Evolutionary conservation across 2,113 vertebrate genomes (phyloP), one percentile per base, ranked within the genome.

Genomic region (Mustela lutreola): DNA sequence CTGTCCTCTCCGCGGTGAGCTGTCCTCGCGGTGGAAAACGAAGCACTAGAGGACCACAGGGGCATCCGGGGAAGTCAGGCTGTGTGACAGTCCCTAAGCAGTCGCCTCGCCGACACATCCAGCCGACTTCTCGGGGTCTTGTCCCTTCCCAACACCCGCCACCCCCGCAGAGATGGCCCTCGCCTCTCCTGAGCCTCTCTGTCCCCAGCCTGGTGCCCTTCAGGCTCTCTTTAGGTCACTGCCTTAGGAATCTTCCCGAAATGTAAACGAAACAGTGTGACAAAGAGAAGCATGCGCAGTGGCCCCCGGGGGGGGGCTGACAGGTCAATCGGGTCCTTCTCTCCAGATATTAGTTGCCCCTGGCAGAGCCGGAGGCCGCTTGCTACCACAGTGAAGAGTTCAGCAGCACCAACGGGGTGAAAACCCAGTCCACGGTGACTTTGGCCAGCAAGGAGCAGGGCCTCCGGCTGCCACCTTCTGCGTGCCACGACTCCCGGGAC

Each of bases 121-220:
- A 2, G 5, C 3, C 14, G 14, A 7, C 1, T 0, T 8, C 79
- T 19, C 21, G 0, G 5, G 0, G 5, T 0, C 2, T 8, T 8
- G 28, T 31, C 18, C n/a, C n/a, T 2, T 53, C 31, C 42, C 1
- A 2, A 5, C 9, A 33, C 56, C 58, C 11, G 14, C 9, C 0
- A 1, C 24, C 60, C 60, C 22, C 58, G 36, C 18, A 0, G 58
- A 58, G 58, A 22, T 8, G 58, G 58, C 24, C 60, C 60, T 24
- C 24, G 11, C 62, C 62, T 63, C 26, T 26, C 60, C 26, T 11
- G 62, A 63, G 62, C 63, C 63, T 12, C 62, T 63, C 26, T 31
- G 63, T 65, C 63, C 63, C 63, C 63, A 31, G 28, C 63, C 28
- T 31, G 28, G 26, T 65, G 63, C 11, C 60, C 71, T 48, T 24